Conservation (phyloP, 1,140 invertebrate genomes). For the Latrodectus geometricus region DNA sequence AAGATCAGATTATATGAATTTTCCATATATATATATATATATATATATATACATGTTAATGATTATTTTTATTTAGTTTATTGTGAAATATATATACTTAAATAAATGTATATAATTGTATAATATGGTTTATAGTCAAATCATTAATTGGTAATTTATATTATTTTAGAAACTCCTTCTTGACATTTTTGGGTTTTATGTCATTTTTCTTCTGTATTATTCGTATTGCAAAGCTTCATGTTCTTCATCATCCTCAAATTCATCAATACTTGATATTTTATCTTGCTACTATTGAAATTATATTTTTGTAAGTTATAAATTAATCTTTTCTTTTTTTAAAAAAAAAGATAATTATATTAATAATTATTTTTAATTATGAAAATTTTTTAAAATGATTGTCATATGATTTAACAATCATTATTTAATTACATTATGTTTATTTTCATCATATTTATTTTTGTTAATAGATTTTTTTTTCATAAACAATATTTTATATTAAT, state of each 20-base stretch:
- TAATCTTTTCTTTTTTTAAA: neutral
- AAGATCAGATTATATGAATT: too few relatives aligned
- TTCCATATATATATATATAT: too few relatives aligned
- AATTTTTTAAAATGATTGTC: neutral
- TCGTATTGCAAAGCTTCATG: conserved; percentile 71
- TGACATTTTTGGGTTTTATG: conserved; percentile 69
- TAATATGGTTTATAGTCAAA: neutral
- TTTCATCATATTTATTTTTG: too few relatives aligned
- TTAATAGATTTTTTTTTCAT: too few relatives aligned
- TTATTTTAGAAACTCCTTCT: conserved; percentile 69
- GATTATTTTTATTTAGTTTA: neutral
- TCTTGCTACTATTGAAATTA: conserved; percentile 70
- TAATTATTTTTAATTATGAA: neutral
- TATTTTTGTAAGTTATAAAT: conserved; percentile 69
- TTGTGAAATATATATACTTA: neutral
- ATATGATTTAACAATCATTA: neutral
- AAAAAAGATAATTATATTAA: too few relatives aligned
- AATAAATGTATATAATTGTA: too few relatives aligned
- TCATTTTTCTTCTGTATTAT: conserved; percentile 71
- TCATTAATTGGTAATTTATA: neutral
- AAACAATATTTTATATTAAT: too few relatives aligned
- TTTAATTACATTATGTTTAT: too few relatives aligned
- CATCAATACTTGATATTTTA: conserved; percentile 74
- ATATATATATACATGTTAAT: too few relatives aligned
- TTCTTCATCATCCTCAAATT: conserved; percentile 70